Evolutionary conservation across 92 coral and sea anemone species (phyloP).

Genomic region (Epizoanthus fatuus): DNA sequence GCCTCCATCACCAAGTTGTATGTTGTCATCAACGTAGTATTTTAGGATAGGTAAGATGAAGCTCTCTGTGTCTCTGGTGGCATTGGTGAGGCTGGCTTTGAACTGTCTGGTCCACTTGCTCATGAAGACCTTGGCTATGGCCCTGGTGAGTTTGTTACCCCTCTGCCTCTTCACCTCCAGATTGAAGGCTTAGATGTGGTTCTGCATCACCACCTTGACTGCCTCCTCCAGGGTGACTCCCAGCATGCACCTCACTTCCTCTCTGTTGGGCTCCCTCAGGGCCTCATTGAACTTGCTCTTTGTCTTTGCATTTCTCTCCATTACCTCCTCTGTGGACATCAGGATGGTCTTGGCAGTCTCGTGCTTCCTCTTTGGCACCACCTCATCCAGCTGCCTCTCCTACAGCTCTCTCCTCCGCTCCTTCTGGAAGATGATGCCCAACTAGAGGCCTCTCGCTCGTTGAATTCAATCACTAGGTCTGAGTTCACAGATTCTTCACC

Average conservation of each 20-base stretch:
- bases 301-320: neutral
- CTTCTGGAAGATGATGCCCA: neutral
- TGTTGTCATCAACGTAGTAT: constrained; percentile 9
- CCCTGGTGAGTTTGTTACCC: neutral
- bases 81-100: neutral
- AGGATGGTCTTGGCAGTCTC: constrained; percentile 7
- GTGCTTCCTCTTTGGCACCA: constrained; percentile 11
- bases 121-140: neutral
- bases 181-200: neutral
- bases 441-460: neutral
- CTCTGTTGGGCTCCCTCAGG: neutral
- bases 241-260: neutral
- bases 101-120: constrained; percentile 22
- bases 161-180: constrained; percentile 12
- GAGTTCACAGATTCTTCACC: neutral
- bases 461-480: neutral
- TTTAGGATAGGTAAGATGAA: neutral
- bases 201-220: neutral
- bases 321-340: neutral
- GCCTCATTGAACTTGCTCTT: constrained; percentile 4
- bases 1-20: constrained; percentile 19
- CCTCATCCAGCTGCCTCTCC: neutral
- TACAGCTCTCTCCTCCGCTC: neutral
- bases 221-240: neutral
- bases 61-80: neutral